phyloP scores from a whole-genome alignment of 2,888 invertebrate species.

The Oasisia sp. region DNA sequence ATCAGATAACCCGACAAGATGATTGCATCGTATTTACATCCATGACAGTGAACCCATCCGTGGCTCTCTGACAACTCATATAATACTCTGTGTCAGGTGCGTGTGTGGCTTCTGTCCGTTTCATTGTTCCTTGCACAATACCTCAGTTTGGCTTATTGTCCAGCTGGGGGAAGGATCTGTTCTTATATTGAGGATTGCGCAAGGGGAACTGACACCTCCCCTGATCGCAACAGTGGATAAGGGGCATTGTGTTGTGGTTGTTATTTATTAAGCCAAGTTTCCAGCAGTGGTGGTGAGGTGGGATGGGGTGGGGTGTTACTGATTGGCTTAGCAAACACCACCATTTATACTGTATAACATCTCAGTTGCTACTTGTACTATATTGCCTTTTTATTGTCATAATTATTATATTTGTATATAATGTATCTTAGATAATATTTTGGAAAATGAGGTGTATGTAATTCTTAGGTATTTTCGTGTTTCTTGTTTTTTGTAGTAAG shows the following conservation, averaged over 20 bases:
- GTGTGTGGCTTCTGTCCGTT: not conserved
- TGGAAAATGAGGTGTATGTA: too few species aligned
- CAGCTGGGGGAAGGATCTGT: not conserved
- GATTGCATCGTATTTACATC: not conserved
- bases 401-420: not conserved
- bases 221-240: not conserved
- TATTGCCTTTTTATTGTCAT: too few species aligned
- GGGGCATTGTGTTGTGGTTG: not conserved
- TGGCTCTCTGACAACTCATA: not conserved
- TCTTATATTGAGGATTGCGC: not conserved
- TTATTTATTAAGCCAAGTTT: not conserved
- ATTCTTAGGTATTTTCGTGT: not conserved
- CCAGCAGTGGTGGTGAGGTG: not conserved
- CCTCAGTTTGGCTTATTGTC: conserved; percentile 7
- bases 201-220: not conserved
- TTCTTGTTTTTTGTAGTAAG: not conserved
- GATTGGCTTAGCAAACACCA: not conserved
- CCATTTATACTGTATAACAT: not conserved
- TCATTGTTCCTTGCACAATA: not conserved
- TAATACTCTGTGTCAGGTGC: not conserved
- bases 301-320: not conserved
- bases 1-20: not conserved
- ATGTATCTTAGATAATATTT: too few species aligned
- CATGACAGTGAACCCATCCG: not conserved
- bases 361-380: not conserved